A percentile compares a stretch with the other conserved stretches of the same genome.
phyloP scores from a whole-genome alignment of 2,888 invertebrate species.

The Xanthia togata region DNA sequence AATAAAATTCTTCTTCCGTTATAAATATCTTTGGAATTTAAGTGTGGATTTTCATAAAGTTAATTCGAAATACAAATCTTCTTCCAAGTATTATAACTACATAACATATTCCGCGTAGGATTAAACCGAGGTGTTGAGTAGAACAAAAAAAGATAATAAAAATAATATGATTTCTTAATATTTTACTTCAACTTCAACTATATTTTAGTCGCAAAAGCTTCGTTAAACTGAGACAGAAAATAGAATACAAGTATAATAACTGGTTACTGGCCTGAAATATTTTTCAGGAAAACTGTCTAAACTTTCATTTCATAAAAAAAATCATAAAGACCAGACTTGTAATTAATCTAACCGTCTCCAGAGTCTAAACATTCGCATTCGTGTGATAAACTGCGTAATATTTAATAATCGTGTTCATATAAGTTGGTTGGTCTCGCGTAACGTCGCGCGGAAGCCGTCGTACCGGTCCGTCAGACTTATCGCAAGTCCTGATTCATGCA shows the following conservation, averaged over 20 bases:
- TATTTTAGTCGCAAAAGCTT: neutral
- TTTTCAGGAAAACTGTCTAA: neutral
- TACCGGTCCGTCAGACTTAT: slow-evolving; percentile 76
- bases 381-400: slow-evolving; percentile 23
- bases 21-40: neutral
- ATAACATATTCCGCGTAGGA: neutral
- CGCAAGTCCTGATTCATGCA: slow-evolving; percentile 72
- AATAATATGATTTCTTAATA: neutral
- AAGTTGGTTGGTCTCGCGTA: slow-evolving; percentile 63
- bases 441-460: slow-evolving; percentile 73
- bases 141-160: too few relatives aligned
- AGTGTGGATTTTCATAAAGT: neutral
- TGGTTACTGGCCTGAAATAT: neutral
- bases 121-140: too few relatives aligned
- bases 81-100: neutral
- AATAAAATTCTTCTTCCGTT: too few relatives aligned
- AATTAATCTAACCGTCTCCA: neutral
- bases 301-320: neutral
- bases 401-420: slow-evolving; percentile 33
- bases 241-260: neutral
- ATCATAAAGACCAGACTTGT: neutral
- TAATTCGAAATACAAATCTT: neutral
- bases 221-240: neutral
- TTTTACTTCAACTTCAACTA: neutral
- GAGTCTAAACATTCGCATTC: neutral